phyloP scores from a whole-genome alignment of 2,113 vertebrate genomes.

The Perca schrenkii region DNA sequence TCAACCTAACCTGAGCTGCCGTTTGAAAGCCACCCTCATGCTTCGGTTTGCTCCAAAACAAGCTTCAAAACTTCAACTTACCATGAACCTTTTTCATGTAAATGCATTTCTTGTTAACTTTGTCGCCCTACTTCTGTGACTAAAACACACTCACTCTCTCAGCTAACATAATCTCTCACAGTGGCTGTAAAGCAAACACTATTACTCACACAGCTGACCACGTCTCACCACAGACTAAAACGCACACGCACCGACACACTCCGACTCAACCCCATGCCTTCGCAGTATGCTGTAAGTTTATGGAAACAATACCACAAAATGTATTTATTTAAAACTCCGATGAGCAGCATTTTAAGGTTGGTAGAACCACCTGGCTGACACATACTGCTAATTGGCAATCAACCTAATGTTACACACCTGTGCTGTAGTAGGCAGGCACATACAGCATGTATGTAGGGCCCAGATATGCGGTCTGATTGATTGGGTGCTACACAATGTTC shows the following conservation, averaged over 20 bases:
- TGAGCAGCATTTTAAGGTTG: no score
- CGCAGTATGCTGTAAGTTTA: no score
- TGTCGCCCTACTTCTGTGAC: neutral
- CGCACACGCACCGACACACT: neutral
- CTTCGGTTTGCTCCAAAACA: constrained; percentile 23
- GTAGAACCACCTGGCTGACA: no score
- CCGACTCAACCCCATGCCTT: no score
- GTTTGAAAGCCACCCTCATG: neutral
- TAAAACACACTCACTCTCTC: neutral
- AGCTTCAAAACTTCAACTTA: neutral
- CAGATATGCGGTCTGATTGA: no score
- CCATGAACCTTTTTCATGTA: neutral
- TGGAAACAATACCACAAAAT: no score
- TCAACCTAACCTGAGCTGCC: no score
- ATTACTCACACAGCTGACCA: neutral
- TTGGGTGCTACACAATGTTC: neutral
- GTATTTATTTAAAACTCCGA: no score
- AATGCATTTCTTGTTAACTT: neutral
- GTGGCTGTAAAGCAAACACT: neutral
- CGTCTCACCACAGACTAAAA: neutral
- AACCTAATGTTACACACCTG: no score
- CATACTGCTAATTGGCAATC: no score
- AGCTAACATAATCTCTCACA: neutral
- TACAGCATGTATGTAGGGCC: no score
- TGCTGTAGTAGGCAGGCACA: no score